Base-by-base conservation (phyloP, 1,140 invertebrate species). In the Aporrectodea caliginosa region DNA sequence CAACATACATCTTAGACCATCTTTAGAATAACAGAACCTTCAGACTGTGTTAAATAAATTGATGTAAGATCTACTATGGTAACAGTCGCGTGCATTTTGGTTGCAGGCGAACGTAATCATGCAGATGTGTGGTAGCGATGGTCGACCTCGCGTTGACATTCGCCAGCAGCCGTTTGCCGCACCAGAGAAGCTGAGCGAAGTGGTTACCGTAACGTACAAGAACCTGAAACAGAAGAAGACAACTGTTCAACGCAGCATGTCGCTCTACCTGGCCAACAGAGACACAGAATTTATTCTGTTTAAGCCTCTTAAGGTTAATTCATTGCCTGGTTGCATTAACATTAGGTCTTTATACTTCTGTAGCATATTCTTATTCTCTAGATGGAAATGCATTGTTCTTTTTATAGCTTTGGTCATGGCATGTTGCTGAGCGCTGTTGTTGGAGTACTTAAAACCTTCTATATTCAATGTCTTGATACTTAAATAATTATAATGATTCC, bases 281-380 rank as follows among this genome's bases (percentile, higher is more conserved):
- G 96, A 98, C 88, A 98, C 97, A 0, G 96, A 98, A 87, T 95
- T 95, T 83, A 98, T 98, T 85, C 90, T 98, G 0, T 97, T 98
- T 84, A 91, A 95, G 78, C 96, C 96, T 2, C 94, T 98, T 35
- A 93, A 94, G 85, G 93, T 94, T 87, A 88, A 88, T 88, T 31
- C 22, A 27, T 73, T 58, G 68, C 31, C 1, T 81, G 22, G 6
- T 58, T 33, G n/a, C 16, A n/a, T 69, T 35, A 31, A 43, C 71
- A 77, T 78, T 14, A 2, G 2, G n/a, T n/a, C n/a, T n/a, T n/a
- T n/a, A n/a, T n/a, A n/a, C n/a, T n/a, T n/a, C n/a, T n/a, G n/a
- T n/a, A n/a, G n/a, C n/a, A n/a, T n/a, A n/a, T n/a, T n/a, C 29
- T 77, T 6, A 81, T 31, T 80, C 16, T 30, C 12, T 12, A 14